Conservation (phyloP, 2,797 vertebrate genomes). For the Numenius phaeopus region DNA sequence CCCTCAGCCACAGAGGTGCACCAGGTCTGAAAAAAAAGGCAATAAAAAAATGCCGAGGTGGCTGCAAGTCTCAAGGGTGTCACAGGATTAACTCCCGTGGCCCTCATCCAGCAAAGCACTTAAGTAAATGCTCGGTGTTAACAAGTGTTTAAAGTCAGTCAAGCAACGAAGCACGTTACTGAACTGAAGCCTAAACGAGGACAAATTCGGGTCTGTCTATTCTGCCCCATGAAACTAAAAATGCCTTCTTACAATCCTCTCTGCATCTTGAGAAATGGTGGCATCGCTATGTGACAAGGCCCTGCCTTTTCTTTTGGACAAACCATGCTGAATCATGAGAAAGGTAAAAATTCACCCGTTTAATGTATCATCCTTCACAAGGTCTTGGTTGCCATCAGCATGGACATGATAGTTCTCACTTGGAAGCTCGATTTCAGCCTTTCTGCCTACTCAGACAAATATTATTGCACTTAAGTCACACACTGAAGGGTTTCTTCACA, state of each 20-base stretch:
- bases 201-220: neutral
- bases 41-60: neutral
- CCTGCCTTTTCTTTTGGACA: neutral
- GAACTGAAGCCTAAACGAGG: neutral
- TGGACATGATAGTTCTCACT: neutral
- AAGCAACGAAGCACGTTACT: neutral
- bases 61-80: neutral
- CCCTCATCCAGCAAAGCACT: neutral
- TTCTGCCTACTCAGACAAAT: constrained; percentile 35
- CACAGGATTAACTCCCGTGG: neutral
- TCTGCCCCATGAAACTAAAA: neutral
- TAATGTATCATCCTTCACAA: neutral
- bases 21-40: neutral
- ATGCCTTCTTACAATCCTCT: neutral
- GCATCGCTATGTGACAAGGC: accelerated
- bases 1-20: neutral
- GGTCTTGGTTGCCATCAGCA: neutral
- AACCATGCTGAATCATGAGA: neutral
- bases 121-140: neutral
- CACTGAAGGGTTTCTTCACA: neutral
- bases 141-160: neutral
- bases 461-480: neutral
- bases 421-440: neutral
- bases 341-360: neutral
- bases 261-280: accelerated